A percentile compares a stretch with the other conserved stretches of the same genome.
Evolutionary conservation across 2,113 vertebrate genomes (phyloP).

Genomic region (Aspiorhynchus laticeps): DNA sequence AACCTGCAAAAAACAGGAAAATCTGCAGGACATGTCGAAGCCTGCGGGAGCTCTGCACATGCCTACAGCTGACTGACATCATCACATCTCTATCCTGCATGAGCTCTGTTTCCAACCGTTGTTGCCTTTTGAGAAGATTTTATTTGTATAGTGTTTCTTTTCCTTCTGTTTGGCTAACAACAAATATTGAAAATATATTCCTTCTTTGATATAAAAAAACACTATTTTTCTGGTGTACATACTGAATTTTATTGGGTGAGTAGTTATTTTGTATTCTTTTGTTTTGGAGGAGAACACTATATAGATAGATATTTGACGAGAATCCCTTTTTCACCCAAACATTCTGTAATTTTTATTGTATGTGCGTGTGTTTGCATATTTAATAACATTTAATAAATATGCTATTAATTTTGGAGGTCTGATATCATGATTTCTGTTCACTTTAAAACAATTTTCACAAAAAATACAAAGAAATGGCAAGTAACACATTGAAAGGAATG

Average conservation of each 20-base stretch:
- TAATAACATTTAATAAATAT: constrained; percentile 77
- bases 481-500: background rate
- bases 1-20: constrained; percentile 55
- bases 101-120: constrained; percentile 44
- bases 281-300: constrained; percentile 52
- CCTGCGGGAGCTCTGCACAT: constrained; percentile 59
- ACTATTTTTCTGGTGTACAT: constrained; percentile 76
- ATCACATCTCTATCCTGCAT: constrained; percentile 54
- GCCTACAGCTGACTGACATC: constrained; percentile 55
- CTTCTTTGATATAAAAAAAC: constrained; percentile 69
- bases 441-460: background rate
- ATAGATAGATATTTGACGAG: constrained; percentile 42
- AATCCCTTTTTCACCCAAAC: constrained; percentile 20
- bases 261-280: constrained; percentile 61
- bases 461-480: background rate
- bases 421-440: background rate
- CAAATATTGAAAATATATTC: constrained; percentile 53
- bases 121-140: constrained; percentile 49
- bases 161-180: constrained; percentile 24
- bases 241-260: constrained; percentile 68
- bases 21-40: constrained; percentile 61
- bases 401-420: constrained; percentile 48
- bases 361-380: constrained; percentile 72
- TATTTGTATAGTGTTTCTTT: constrained; percentile 59
- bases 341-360: constrained; percentile 70